phyloP scores from a whole-genome alignment of 2,113 vertebrate species.

The Daphoenositta chrysoptera region DNA sequence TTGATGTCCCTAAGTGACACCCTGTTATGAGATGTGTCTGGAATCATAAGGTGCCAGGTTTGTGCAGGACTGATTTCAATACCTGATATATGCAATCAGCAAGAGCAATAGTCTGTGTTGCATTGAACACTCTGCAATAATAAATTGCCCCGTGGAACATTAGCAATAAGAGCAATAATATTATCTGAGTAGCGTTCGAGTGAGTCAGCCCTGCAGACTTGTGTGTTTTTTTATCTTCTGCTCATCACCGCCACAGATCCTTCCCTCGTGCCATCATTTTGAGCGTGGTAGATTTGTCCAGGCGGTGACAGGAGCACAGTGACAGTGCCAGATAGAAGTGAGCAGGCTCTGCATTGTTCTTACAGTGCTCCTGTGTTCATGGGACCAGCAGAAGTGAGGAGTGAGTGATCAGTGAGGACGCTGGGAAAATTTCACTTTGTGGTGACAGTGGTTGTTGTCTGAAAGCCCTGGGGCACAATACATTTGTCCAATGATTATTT shows the following conservation, averaged over 20 bases:
- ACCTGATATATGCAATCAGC: conserved; percentile 21
- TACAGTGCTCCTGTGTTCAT: neutral
- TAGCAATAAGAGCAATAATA: conserved; percentile 26
- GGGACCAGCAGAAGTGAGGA: neutral
- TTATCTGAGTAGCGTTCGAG: neutral
- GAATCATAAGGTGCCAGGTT: neutral
- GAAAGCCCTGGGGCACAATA: neutral
- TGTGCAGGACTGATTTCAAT: conserved; percentile 17
- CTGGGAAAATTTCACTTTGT: neutral
- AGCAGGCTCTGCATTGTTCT: neutral
- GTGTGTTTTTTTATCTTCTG: neutral
- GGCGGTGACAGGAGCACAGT: neutral
- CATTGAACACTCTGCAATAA: neutral
- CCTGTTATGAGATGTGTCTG: conserved; percentile 25
- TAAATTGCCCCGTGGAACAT: neutral
- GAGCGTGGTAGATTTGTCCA: neutral
- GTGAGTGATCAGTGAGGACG: neutral
- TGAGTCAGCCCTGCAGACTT: neutral
- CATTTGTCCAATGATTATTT: neutral
- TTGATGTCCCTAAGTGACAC: conserved; percentile 20
- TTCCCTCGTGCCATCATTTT: neutral
- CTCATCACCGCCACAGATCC: neutral
- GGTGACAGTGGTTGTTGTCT: neutral
- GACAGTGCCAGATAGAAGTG: neutral
- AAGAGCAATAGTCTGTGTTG: conserved; percentile 7